phyloP scores from a whole-genome alignment of 2,113 vertebrate species.

The Ovis aries region ARS-UI_Ramb_v3.0 NC_056062.1:87414001-87414500 shows the following conservation, averaged over 20 bases:
- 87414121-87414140: background rate
- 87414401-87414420: background rate
- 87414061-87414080: background rate
- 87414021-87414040: background rate
- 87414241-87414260: background rate
- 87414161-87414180: background rate
- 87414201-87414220: background rate
- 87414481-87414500: background rate
- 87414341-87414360: background rate
- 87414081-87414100: background rate
- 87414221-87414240: background rate
- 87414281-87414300: background rate
- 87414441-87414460: background rate
- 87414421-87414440: background rate
- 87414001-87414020: background rate
- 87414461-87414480: background rate
- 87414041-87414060: background rate
- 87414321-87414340: background rate
- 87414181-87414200: background rate
- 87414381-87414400: background rate
- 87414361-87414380: accelerated
- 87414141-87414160: background rate
- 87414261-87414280: background rate
- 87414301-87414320: background rate
- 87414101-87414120: background rate